Base-by-base conservation (phyloP, 1,140 invertebrate species). In the Grapholita molesta region DNA sequence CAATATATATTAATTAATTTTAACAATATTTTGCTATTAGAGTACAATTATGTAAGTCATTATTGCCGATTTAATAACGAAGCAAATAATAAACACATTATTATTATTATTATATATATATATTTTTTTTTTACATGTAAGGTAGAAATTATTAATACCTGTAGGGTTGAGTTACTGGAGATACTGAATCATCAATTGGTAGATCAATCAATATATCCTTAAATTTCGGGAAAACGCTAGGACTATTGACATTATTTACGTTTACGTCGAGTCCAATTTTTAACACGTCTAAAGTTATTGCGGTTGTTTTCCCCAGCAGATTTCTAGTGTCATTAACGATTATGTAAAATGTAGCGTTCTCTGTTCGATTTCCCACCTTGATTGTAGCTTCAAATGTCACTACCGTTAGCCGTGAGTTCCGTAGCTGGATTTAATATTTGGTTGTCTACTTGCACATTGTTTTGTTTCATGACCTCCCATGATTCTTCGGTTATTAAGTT, bases 401-500 rank as follows among this genome's bases (percentile, higher is more conserved):
- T 65, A 1, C 61, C 68, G 32, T 70, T 53, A 15, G 68, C 57
- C 1, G 48, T 12, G 2, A 70, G 32, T n/a, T 24, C 21, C 53
- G 48, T 65, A 33, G 65, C n/a, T 1, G 61, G 38, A 5, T 65
- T 28, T 30, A 15, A 23, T 2, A 25, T 9, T 24, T 69, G 67
- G 6, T 69, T 69, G 9, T 23, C 9, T 25, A 28, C 24, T 4
- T 4, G 3, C 23, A 42, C 67, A 2, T 24, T 42, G 11, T 64
- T 69, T 1, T 6, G 1, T 18, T 64, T 69, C 18, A 69, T 24
- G 7, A 23, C 12, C 8, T 35, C 55, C 67, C 67, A 69, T 4
- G 67, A 25, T 48, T 69, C 33, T 8, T 35, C 67, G 11, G 53
- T 64, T 12, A 69, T 64, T 12, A 69, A n/a, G 35, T 69, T 69